Percentiles rank a stretch among this genome's conserved stretches.
Conservation (phyloP, 2,113 vertebrate genomes). For the Tetrao urogallus region DNA sequence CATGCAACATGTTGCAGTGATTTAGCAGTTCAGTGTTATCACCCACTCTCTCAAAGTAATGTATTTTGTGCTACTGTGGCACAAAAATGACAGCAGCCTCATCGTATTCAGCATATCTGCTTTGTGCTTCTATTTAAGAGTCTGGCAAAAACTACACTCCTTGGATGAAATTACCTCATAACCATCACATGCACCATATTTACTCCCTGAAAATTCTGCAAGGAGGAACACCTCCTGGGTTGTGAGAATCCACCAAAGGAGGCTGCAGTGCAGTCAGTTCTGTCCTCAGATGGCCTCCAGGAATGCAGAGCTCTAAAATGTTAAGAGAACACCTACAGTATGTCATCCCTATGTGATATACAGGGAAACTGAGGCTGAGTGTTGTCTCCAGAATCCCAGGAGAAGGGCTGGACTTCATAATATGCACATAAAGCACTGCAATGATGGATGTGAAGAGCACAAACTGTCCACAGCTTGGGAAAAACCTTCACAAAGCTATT, state of each 20-base stretch:
- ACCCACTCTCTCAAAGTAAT: not conserved
- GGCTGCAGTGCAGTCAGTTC: not conserved
- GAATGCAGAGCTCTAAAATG: not conserved
- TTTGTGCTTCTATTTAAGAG: not conserved
- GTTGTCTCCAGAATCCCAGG: not conserved
- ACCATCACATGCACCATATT: not conserved
- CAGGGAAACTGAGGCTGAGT: not conserved
- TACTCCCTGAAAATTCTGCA: not conserved
- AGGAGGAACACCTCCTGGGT: not conserved
- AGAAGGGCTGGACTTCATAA: not conserved
- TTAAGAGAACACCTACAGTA: not conserved
- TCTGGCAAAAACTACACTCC: not conserved
- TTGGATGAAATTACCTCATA: not conserved
- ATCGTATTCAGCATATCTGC: accelerated
- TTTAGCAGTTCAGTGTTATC: not conserved
- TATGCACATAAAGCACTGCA: accelerated
- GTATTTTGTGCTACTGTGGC: not conserved
- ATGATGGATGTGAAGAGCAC: not conserved
- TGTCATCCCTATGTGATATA: accelerated
- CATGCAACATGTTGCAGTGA: not conserved
- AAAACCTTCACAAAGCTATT: not conserved
- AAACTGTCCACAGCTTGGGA: not conserved
- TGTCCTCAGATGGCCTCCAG: not conserved
- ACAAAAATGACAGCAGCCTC: too few relatives aligned
- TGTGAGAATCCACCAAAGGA: not conserved